Percentiles rank a stretch among this genome's conserved stretches.
Evolutionary conservation across 1,140 invertebrate genomes (phyloP).

Genomic region (Lineus longissimus): DNA sequence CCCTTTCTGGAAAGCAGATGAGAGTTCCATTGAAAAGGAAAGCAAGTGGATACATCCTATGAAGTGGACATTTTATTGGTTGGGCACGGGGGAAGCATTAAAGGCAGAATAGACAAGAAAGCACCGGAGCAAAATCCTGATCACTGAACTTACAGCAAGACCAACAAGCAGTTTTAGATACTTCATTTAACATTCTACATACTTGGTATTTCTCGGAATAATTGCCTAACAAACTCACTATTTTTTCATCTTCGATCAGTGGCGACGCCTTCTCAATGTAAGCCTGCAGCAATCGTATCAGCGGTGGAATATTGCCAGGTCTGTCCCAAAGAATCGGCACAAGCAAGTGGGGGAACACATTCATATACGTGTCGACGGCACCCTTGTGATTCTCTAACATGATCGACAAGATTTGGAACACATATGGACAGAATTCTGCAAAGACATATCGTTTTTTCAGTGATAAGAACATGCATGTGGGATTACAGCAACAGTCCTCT

Average conservation of each 20-base stretch:
- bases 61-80: too few species aligned
- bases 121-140: background rate
- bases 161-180: too few species aligned
- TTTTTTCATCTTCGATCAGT: slow-evolving; percentile 63
- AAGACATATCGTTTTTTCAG: slow-evolving; percentile 14
- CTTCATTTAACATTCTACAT: too few species aligned
- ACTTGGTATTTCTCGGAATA: too few species aligned
- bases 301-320: slow-evolving; percentile 83
- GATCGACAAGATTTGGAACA: slow-evolving; percentile 92
- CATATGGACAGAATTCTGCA: slow-evolving; percentile 93
- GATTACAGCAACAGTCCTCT: background rate
- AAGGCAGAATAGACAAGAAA: background rate
- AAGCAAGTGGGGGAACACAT: slow-evolving; percentile 81
- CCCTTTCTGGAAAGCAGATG: too few species aligned
- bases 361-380: slow-evolving; percentile 80
- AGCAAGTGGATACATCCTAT: slow-evolving; percentile 4
- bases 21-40: too few species aligned
- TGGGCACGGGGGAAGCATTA: too few species aligned
- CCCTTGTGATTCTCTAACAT: slow-evolving; percentile 75
- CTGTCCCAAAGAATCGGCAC: slow-evolving; percentile 87
- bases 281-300: slow-evolving; percentile 82
- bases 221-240: too few species aligned
- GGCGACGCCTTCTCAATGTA: slow-evolving; percentile 73
- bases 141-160: too few species aligned
- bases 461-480: background rate